Evolutionary conservation across 2,888 invertebrate species (phyloP).

Genomic region (Theristus sp.): DNA sequence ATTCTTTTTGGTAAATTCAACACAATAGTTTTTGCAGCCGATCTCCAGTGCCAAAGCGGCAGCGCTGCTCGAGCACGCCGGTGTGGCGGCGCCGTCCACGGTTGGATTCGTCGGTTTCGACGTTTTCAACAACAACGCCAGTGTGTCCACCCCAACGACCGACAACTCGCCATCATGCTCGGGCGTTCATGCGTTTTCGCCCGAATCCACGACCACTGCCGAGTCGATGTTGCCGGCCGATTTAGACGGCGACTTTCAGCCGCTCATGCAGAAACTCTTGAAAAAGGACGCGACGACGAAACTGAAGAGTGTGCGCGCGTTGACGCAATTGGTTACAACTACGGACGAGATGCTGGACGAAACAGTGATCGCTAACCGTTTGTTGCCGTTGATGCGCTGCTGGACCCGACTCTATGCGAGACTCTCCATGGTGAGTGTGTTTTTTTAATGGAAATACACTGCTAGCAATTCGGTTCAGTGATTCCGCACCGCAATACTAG

Average conservation of each 20-base stretch:
- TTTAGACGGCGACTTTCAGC: neutral
- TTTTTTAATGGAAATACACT: no score
- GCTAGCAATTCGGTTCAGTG: no score
- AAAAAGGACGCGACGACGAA: neutral
- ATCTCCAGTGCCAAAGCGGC: neutral
- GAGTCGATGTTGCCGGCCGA: neutral
- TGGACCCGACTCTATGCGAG: neutral
- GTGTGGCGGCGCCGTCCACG: neutral
- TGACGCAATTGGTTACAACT: neutral
- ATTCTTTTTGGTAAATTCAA: no score
- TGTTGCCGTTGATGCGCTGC: no score
- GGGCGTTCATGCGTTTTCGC: no score
- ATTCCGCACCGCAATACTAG: no score
- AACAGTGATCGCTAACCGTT: no score
- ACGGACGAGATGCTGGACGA: neutral
- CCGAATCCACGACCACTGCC: neutral
- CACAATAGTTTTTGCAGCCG: no score
- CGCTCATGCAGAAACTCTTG: neutral
- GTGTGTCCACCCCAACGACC: no score
- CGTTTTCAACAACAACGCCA: no score
- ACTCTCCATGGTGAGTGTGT: neutral
- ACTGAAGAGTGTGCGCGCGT: neutral
- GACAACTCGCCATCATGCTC: no score
- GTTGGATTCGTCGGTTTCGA: slow-evolving; percentile 8
- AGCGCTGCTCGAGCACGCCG: neutral